Evolutionary conservation across 2,113 vertebrate genomes (phyloP).

Genomic region (Pithys albifrons): DNA sequence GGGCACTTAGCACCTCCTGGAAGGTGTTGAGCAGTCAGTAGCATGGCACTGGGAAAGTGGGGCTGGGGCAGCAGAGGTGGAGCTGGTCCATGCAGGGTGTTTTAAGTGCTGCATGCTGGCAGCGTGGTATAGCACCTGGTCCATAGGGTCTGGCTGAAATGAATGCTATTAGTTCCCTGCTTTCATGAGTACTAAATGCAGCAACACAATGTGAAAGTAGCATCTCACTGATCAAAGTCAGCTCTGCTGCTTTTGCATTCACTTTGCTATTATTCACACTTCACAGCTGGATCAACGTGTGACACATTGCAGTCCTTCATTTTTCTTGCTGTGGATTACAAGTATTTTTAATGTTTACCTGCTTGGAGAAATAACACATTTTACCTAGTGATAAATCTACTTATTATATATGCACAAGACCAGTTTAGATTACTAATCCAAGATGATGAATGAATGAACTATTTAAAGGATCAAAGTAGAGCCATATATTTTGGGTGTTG

Average conservation of each 20-base stretch:
- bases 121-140: neutral
- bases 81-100: neutral
- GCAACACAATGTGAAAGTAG: neutral
- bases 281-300: neutral
- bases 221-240: neutral
- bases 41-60: neutral
- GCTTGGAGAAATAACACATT: neutral
- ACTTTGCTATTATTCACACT: neutral
- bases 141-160: conserved; percentile 5
- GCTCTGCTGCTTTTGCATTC: neutral
- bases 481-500: neutral
- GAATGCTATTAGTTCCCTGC: neutral
- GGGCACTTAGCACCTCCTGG: neutral
- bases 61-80: neutral
- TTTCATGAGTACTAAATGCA: neutral
- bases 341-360: conserved; percentile 34
- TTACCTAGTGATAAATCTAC: neutral
- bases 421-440: neutral
- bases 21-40: neutral
- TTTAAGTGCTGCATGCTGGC: neutral
- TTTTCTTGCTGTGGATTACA: neutral
- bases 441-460: neutral
- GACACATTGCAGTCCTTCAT: neutral
- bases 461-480: neutral
- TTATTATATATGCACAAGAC: neutral